phyloP scores from a whole-genome alignment of 1,140 invertebrate genomes.

The Drosophila ohnishii region DNA sequence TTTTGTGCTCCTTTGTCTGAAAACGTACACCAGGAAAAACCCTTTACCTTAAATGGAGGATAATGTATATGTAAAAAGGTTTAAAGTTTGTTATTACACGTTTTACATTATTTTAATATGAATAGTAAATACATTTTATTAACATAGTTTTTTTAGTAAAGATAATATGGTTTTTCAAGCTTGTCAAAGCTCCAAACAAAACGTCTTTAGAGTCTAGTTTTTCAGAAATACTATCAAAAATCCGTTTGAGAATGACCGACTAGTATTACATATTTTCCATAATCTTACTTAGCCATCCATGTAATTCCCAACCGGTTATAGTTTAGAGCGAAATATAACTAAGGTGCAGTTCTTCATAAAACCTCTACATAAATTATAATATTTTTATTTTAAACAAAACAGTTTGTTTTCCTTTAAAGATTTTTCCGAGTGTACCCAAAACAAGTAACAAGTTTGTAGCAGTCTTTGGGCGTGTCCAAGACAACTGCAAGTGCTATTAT shows the following conservation, averaged over 20 bases:
- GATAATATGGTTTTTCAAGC: too few relatives aligned
- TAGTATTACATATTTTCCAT: not conserved
- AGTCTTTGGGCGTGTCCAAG: slow-evolving; percentile 42
- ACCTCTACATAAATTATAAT: not conserved
- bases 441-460: slow-evolving; percentile 2
- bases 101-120: not conserved
- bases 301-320: not conserved
- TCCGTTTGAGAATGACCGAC: not conserved
- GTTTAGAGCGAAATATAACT: not conserved
- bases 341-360: not conserved
- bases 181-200: not conserved
- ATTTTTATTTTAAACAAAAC: too few relatives aligned
- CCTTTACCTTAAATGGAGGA: not conserved
- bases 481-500: not conserved
- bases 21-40: slow-evolving; percentile 9
- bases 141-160: too few relatives aligned
- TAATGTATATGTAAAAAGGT: not conserved
- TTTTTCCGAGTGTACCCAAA: not conserved
- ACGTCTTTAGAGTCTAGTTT: not conserved
- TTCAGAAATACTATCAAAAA: not conserved
- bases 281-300: too few relatives aligned
- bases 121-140: too few relatives aligned
- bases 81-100: not conserved
- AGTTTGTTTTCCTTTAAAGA: not conserved
- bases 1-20: slow-evolving; percentile 41